Evolutionary conservation across 2,797 vertebrate species (phyloP), one percentile per base, ranked within the genome.

Genomic region (Ctenosaura bakeri): DNA sequence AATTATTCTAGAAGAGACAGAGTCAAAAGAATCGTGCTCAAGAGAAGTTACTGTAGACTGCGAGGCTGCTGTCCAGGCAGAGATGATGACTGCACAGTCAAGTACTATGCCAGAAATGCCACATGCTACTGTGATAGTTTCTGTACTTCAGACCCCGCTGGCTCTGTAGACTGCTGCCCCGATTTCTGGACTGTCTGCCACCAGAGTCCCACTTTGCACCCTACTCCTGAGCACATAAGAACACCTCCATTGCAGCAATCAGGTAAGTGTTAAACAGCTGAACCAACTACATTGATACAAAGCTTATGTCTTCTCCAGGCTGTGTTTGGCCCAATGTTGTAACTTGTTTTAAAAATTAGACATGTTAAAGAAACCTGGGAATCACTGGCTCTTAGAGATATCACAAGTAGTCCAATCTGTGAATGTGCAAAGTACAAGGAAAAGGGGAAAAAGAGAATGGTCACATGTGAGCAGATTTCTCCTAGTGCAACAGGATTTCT

Each of bases 91-190:
- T 97, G 97, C 95, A 95, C 87, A 85, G 95, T 97, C 76, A 83
- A 81, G 16, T 96, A 97, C 24, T 4, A 88, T 84, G 96, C 96
- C 87, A 95, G 46, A 73, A 95, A 94, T 93, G 96, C 97, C 9
- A 0, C 96, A 38, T 98, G 97, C 87, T 98, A 98, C 90, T 98
- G 97, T 90, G 97, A 98, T 73, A 94, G 94, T 66, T 97, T 97
- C 94, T 98, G 97, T 91, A 92, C 93, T 83, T 94, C 95, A 0
- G 85, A 66, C 26, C 86, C 89, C 71, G 84, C 92, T 16, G 95
- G 94, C 24, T 94, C 95, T 79, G 81, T 96, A 10, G 97, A 98
- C 83, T 98, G 97, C 71, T 98, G 97, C 86, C 95, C 95, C 83
- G 97, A 98, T 91, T 98, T 97, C 93, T 97, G 97, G 96, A 93